Conservation (phyloP, 2,797 vertebrate genomes). For the Ibycter americanus region DNA sequence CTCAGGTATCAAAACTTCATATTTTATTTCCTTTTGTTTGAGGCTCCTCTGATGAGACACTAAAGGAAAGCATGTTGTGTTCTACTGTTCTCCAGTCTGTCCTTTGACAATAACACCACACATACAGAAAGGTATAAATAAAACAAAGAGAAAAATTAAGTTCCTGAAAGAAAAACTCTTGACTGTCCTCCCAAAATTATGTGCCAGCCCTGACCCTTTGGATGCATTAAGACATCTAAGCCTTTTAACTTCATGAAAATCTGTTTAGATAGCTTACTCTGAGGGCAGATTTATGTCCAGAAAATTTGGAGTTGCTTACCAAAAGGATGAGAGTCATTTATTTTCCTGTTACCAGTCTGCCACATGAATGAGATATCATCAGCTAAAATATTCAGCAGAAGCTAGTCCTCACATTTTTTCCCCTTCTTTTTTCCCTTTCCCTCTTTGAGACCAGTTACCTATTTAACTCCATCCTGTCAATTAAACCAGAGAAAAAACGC, state of each 20-base stretch:
- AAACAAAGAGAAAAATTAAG: constrained; percentile 79
- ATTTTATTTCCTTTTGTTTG: constrained; percentile 42
- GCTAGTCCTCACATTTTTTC: constrained; percentile 72
- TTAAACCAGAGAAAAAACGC: constrained; percentile 90
- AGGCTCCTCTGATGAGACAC: neutral
- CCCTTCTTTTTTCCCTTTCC: constrained; percentile 66
- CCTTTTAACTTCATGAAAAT: constrained; percentile 80
- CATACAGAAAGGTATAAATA: constrained; percentile 67
- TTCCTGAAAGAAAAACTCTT: constrained; percentile 72
- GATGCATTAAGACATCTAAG: constrained; percentile 72
- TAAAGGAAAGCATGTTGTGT: neutral
- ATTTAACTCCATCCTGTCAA: constrained; percentile 99
- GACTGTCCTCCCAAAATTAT: constrained; percentile 73
- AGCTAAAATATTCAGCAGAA: constrained; percentile 85
- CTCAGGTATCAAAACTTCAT: constrained; percentile 13
- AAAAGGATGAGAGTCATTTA: constrained; percentile 87
- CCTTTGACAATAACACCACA: constrained; percentile 50
- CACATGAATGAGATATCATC: constrained; percentile 85
- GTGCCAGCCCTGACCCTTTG: constrained; percentile 75
- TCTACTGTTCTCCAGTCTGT: neutral
- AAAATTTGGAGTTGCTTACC: constrained; percentile 86
- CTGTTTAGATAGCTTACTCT: constrained; percentile 78
- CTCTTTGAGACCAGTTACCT: constrained; percentile 86
- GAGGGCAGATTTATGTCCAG: constrained; percentile 84
- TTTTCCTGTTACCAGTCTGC: constrained; percentile 87